phyloP scores from a whole-genome alignment of 2,888 invertebrate species.

The Drosophila anomelani region DNA sequence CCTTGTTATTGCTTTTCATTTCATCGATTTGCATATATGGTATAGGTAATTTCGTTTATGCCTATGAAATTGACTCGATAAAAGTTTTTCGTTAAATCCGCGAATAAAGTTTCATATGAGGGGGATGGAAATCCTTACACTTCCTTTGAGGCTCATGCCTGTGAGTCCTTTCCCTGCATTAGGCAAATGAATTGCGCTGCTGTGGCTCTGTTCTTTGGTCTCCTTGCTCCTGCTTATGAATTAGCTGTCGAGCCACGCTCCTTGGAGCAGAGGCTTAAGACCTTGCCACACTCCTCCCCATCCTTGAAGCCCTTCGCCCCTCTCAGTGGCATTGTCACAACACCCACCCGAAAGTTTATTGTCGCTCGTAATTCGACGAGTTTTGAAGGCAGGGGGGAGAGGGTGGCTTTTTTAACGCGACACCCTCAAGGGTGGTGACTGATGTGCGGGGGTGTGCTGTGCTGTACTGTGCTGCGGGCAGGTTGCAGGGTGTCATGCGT shows the following conservation, averaged over 20 bases:
- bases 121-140: constrained; percentile 41
- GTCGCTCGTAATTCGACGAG: constrained; percentile 64
- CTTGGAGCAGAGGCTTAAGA: constrained; percentile 66
- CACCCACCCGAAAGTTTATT: constrained; percentile 64
- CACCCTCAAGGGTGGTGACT: constrained; percentile 25
- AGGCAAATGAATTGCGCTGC: constrained; percentile 75
- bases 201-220: not conserved
- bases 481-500: constrained; percentile 63
- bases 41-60: constrained; percentile 32
- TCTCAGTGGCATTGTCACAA: constrained; percentile 23
- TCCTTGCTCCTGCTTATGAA: constrained; percentile 54
- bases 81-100: constrained; percentile 61
- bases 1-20: constrained; percentile 2
- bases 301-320: not conserved
- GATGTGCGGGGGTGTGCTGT: not conserved
- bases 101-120: constrained; percentile 69
- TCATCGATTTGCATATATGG: constrained; percentile 17
- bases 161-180: constrained; percentile 59
- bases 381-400: constrained; percentile 29
- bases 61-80: constrained; percentile 56
- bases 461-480: constrained; percentile 5
- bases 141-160: constrained; percentile 11
- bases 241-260: constrained; percentile 67
- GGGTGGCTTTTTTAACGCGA: constrained; percentile 66
- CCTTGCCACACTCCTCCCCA: constrained; percentile 40